Percentiles rank a stretch among this genome's conserved stretches.
These are phyloP conservation scores for Nomia melanderi DNA, from an alignment of 1,140 invertebrate species.

Conservation along the genomic window DNA sequence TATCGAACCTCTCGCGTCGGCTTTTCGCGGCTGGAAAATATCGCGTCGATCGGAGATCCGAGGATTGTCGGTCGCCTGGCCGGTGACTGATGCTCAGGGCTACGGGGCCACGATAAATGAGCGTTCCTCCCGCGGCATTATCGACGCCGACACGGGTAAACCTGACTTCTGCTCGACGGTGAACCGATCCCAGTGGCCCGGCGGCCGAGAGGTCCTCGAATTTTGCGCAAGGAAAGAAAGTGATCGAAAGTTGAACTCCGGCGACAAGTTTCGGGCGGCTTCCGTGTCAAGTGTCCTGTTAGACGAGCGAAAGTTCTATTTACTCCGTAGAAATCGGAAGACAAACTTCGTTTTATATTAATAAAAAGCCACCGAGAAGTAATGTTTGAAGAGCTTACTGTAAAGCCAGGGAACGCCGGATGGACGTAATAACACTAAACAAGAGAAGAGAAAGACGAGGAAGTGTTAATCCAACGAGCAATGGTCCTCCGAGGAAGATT, in stretches of 20 bases:
- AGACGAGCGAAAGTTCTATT: slow-evolving; percentile 45
- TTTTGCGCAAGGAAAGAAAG: slow-evolving; percentile 55
- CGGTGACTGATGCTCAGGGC: neutral
- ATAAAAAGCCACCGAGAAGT: no score
- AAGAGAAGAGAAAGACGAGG: no score
- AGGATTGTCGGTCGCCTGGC: no score
- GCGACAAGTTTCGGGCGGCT: neutral
- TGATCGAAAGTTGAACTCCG: slow-evolving; percentile 34
- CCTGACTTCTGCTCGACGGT: neutral
- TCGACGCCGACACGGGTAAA: neutral
- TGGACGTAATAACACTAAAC: no score
- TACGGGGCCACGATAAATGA: neutral
- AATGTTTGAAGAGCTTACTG: no score
- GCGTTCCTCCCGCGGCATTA: neutral
- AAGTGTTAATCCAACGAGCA: no score
- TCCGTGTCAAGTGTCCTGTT: neutral
- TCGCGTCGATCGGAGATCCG: neutral
- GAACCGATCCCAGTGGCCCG: neutral
- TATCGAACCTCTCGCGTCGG: slow-evolving; percentile 10
- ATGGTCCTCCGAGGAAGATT: no score
- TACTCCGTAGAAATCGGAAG: neutral
- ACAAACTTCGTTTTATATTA: neutral
- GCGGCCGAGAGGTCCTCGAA: neutral
- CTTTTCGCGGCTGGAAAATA: slow-evolving; percentile 19
- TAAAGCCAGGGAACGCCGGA: no score